Conservation (phyloP, 2,888 invertebrate species). For the Heliconius ismenius region DNA sequence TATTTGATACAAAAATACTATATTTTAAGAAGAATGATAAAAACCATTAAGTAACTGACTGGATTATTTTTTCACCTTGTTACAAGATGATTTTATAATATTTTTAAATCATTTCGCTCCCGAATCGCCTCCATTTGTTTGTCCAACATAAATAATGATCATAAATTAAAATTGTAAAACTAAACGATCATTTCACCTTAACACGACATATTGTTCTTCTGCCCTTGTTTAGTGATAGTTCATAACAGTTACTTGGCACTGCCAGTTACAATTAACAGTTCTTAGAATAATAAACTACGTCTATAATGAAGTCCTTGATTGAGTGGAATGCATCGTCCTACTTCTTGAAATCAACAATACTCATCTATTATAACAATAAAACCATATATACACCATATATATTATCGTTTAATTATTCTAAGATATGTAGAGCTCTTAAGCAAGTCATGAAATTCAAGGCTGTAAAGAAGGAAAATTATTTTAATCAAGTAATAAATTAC, state of each 20-base stretch:
- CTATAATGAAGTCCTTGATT: neutral
- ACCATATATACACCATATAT: neutral
- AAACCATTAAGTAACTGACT: too few species aligned
- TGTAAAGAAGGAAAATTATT: neutral
- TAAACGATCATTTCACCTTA: constrained; percentile 8
- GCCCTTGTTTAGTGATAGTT: neutral
- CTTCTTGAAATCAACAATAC: neutral
- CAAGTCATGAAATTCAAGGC: neutral
- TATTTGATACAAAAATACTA: too few species aligned
- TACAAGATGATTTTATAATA: too few species aligned
- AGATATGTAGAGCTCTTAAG: neutral
- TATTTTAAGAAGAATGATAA: too few species aligned
- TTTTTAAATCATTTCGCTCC: too few species aligned
- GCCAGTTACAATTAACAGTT: constrained; percentile 29
- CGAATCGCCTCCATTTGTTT: neutral
- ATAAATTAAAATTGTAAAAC: constrained; percentile 5
- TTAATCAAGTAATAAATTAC: neutral
- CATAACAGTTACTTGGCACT: constrained; percentile 12
- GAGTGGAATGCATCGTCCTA: neutral
- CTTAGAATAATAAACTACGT: constrained; percentile 9
- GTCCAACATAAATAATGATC: neutral
- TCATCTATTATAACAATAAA: neutral
- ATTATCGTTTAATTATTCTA: neutral
- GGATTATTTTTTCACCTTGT: too few species aligned
- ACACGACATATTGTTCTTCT: neutral